Evolutionary conservation across 2,797 vertebrate genomes (phyloP), one percentile per base, ranked within the genome.

Genomic region (Poeciliopsis turneri): DNA sequence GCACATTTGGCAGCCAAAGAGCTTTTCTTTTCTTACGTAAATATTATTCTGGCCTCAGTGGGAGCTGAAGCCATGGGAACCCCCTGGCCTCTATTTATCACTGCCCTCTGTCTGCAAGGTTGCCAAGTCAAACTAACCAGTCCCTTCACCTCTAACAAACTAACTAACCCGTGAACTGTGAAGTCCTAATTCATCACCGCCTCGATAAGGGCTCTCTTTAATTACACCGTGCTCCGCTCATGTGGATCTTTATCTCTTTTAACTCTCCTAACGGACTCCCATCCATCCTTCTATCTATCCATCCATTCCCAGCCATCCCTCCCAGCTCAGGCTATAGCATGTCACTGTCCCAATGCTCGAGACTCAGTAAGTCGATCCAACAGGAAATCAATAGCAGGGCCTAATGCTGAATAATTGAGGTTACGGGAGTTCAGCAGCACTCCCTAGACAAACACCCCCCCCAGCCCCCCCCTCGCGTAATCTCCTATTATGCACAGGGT

Each of bases 371-470:
- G 92, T 95, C 87, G 93, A 95, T 94, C 92, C 92, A 96, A 94
- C 94, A 94, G 94, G 92, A 95, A 96, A 96, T 96, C 95, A 93
- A 95, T 96, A 92, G 81, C 83, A 72, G 85, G 81, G 89, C 88
- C 94, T 96, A 95, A 96, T 96, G 94, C 92, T 95, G 94, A 96
- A 96, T 96, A 96, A 96, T 96, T 95, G 95, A 95, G 94, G 94
- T 95, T 95, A 95, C 84, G 92, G 94, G 93, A 95, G 94, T 94
- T 95, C 93, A 93, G 90, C 89, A 80, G 87, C 83, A 78, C 88
- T 95, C 93, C 81, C 92, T 85, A 91, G 94, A 92, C 92, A 57
- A 79, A 80, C 79, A 82, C 83, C 36, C 36, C 84, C 85, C 81
- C 80, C 83, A 1, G 2, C 85, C 85, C 82, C 80, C 72, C 74